Base-by-base conservation (phyloP, 2,888 invertebrate genomes). In the Salpingus planirostris region DNA sequence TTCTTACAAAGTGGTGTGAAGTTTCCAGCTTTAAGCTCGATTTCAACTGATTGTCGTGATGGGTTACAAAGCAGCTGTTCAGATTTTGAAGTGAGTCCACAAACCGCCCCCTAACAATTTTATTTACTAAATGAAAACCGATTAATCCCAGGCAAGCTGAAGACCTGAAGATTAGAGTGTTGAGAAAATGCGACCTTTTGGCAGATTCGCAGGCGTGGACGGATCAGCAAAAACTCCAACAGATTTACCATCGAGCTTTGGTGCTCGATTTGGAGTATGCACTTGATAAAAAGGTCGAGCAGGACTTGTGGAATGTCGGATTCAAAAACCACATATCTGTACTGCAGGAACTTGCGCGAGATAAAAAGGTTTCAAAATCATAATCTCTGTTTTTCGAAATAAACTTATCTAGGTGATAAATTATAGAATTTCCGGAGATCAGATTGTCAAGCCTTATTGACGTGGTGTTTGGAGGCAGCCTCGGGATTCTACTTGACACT, bases 251-350 rank as follows among this genome's bases (percentile, higher is more conserved):
- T 58, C 76, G 80, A 63, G 77, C 88, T 29, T 67, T 90, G 37
- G 74, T 88, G 30, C 65, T 81, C 33, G 88, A 89, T 63, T 67
- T 89, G 49, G 88, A 89, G 60, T 87, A 84, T 71, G 88, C 88
- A 10, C 65, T 90, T 52, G 87, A 89, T 60, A 83, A 83, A 62
- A 89, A 89, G 66, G 85, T 88, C 15, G 90, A 90, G 59, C 88
- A 87, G 57, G 89, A 89, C 54, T 67, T 90, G 47, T 90, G 89
- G 89, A 88, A 84, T 65, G 72, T 83, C 50, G 86, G 86, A 29
- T 89, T 90, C 66, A 88, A 88, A 62, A 85, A 85, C 64, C 84
- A 86, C 62, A 89, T 90, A 60, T 82, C 80, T 31, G 73, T 75
- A 2, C 62, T 89, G 36, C 89, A 89, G 57, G 73, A 74, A 29